Evolutionary conservation across 2,888 invertebrate genomes (phyloP).

Genomic region (Drosophila suboccidentalis): DNA sequence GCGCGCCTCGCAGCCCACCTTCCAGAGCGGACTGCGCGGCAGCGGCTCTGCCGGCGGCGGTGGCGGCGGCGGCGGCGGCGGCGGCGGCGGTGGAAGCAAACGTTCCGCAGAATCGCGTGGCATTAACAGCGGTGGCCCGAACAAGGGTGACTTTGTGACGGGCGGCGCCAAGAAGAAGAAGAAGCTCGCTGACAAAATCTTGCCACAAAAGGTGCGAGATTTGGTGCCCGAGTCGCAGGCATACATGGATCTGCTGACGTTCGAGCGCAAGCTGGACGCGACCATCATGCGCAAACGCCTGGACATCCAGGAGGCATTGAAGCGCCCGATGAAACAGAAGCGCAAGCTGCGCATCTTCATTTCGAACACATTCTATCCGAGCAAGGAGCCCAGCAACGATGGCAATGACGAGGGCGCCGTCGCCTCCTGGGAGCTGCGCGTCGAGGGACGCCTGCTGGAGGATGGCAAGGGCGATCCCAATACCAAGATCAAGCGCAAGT

Average conservation of each 20-base stretch:
- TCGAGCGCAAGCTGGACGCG: constrained; percentile 98
- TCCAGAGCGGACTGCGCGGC: constrained; percentile 87
- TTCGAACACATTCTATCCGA: constrained; percentile 99
- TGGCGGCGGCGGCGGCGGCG: too few species aligned
- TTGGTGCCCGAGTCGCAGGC: constrained; percentile 99
- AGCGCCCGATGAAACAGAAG: constrained; percentile 99
- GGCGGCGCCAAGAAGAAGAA: constrained; percentile 94
- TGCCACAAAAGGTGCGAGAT: constrained; percentile 98
- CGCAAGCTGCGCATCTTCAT: constrained; percentile 98
- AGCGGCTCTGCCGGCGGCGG: constrained; percentile 86
- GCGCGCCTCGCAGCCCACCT: constrained; percentile 86
- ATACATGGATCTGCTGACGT: constrained; percentile 99
- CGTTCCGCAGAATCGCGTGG: constrained; percentile 88
- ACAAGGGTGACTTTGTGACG: constrained; percentile 86
- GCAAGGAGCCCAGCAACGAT: constrained; percentile 88
- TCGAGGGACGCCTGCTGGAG: constrained; percentile 98
- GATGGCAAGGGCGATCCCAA: constrained; percentile 96
- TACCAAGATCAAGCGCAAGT: constrained; percentile 96
- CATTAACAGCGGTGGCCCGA: constrained; percentile 84
- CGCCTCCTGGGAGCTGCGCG: constrained; percentile 98
- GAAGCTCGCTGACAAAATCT: constrained; percentile 97
- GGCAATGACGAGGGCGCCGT: constrained; percentile 91
- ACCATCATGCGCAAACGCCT: constrained; percentile 99
- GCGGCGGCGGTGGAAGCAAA: constrained; percentile 87
- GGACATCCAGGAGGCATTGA: constrained; percentile 99